Evolutionary conservation across 2,113 vertebrate species (phyloP), one percentile per base, ranked within the genome.

Genomic region (Nycticorax nycticorax): DNA sequence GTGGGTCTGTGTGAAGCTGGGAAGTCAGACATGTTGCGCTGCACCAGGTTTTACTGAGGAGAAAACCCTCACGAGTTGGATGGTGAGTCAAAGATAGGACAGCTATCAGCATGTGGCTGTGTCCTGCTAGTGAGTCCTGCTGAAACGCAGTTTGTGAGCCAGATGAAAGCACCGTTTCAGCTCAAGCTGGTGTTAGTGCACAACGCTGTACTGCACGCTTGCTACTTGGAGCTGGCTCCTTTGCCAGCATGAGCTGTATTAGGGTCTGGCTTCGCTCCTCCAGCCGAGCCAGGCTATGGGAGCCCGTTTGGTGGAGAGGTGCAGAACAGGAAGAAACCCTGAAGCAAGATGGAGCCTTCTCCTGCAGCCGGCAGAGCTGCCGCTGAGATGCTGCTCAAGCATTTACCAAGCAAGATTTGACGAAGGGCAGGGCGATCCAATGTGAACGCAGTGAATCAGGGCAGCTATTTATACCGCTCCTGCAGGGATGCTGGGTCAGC

Each of bases 401-500:
- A 14, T 53, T 85, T 56, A 48, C 12, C 75, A 74, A 79, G 71
- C 84, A 66, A 35, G 79, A 16, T 32, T 27, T 64, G 80, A 32
- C 66, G 78, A 74, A 82, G 43, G 69, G 87, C 74, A 69, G 67
- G 3, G 8, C 47, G 87, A 37, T 48, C 23, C 43, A 14, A 4
- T 13, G 88, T 66, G 84, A 89, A 19, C 9, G 80, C 72, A 39
- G 80, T 1, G 80, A 66, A 55, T 15, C 28, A 13, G 91, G 75
- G 52, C 67, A 79, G 85, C 77, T 86, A 35, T 89, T 93, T 86
- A 50, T 64, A 32, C 14, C 8, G 6, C 72, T 71, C 66, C 80
- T 83, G 52, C 3, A 53, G 88, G 72, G 91, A 53, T 66, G 66
- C 81, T 83, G 72, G 88, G 67, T 93, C 80, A 83, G 21, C 72